Conservation (phyloP, 2,113 vertebrate species). For the Ceyx cyanopectus region DNA sequence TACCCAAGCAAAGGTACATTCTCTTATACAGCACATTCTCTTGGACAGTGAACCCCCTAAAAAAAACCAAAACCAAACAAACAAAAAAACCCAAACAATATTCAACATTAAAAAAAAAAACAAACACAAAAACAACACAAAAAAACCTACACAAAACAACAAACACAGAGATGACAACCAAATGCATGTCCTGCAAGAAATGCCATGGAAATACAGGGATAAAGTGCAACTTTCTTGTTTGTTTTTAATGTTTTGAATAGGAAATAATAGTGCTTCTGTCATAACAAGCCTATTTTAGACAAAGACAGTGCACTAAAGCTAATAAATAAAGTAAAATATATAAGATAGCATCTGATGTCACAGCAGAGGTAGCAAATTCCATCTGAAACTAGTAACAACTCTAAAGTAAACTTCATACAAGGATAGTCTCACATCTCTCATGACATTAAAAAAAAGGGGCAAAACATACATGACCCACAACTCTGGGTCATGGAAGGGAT, state of each 20-base stretch:
- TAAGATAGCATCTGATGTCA: background rate
- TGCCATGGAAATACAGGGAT: background rate
- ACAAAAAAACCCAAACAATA: background rate
- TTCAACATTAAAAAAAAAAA: too few relatives aligned
- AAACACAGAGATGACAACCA: background rate
- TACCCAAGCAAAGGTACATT: background rate
- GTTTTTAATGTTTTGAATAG: background rate
- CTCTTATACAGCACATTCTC: background rate
- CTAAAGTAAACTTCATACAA: background rate
- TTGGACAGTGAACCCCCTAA: background rate
- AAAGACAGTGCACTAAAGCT: background rate
- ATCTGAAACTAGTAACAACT: background rate
- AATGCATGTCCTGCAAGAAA: background rate
- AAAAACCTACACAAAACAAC: background rate
- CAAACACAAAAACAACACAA: too few relatives aligned
- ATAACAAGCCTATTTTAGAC: background rate
- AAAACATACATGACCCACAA: background rate
- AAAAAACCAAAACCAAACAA: background rate
- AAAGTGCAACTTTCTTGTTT: background rate
- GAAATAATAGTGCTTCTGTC: background rate
- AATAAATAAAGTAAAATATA: background rate
- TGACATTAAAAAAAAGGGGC: background rate
- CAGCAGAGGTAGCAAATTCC: background rate
- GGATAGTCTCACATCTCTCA: background rate
- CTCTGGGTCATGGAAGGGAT: background rate